Evolutionary conservation across 2,797 vertebrate genomes (phyloP), one percentile per base, ranked within the genome.

Genomic region (Chloroceryle amazona): DNA sequence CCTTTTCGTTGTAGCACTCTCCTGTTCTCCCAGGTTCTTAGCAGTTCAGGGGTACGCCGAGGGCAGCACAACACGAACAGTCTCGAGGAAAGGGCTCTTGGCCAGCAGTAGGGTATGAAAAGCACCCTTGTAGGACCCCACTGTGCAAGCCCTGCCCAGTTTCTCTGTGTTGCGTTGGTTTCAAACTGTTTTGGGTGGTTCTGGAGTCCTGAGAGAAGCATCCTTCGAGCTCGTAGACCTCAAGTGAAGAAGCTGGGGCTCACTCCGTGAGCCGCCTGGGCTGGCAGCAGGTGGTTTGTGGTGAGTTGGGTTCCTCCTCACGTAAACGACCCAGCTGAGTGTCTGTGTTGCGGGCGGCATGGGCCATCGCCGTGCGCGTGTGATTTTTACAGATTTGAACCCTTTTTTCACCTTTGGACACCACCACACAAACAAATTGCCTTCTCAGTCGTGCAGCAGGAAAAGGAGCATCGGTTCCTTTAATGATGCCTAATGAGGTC

Each of bases 401-500:
- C 9, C 28, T 68, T 82, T 71, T 7, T 49, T 49, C 52, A 58
- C 58, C 52, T 63, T 84, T 49, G 42, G 57, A 54, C 37, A 72
- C 74, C 72, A 21, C 42, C 31, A 20, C 51, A 23, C 35, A 81
- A 81, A 78, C 71, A 90, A 89, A 94, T 94, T 76, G 54, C 51
- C 62, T 70, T 79, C 85, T 86, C 44, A 13, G 78, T 66, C 5
- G 3, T 82, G 65, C 76, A 35, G 82, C 85, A 46, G 35, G 83
- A 76, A 63, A 85, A 75, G 3, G 78, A 92, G 51, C 91, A 35
- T 54, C 57, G 11, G 46, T 68, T 82, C 42, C 3, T 81, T 90
- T 93, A 87, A 91, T 93, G 90, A 80, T 49, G 83, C 79, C 90
- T 88, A 68, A 83, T 91, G 67, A 93, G 87, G 86, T 41, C 82